Evolutionary conservation across 2,113 vertebrate species (phyloP).

Genomic region (Dasypus novemcinctus): DNA sequence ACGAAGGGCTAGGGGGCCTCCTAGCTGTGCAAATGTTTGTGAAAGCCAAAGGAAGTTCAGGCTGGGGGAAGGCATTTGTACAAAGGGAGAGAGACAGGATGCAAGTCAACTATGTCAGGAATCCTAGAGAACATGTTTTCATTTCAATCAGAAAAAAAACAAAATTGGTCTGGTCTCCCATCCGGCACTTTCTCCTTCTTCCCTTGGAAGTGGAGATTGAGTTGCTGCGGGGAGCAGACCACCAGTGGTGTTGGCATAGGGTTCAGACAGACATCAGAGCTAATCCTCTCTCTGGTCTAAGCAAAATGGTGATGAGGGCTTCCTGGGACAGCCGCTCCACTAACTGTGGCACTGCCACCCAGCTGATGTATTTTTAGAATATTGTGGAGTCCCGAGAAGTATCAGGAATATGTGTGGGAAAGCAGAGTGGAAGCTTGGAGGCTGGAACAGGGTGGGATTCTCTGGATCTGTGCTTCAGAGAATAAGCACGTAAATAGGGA

Average conservation of each 20-base stretch:
- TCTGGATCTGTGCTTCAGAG: background rate
- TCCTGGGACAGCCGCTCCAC: constrained; percentile 67
- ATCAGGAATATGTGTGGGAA: background rate
- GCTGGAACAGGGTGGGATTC: background rate
- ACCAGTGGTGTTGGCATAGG: constrained; percentile 35
- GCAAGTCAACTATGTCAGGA: constrained; percentile 51
- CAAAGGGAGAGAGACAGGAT: background rate
- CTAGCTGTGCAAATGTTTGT: constrained; percentile 15
- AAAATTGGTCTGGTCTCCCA: constrained; percentile 53
- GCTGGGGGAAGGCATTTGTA: background rate
- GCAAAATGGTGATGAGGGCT: constrained; percentile 72
- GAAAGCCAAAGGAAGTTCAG: background rate
- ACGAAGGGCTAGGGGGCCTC: background rate
- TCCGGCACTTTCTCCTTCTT: background rate
- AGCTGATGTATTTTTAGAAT: constrained; percentile 66
- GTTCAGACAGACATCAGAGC: constrained; percentile 78
- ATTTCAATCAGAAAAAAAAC: constrained; percentile 63
- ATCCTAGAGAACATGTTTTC: constrained; percentile 67
- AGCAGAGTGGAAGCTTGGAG: background rate
- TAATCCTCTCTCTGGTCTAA: constrained; percentile 77
- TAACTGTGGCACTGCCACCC: constrained; percentile 66
- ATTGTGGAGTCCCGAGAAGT: constrained; percentile 42
- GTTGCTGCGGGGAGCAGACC: constrained; percentile 64
- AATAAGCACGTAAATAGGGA: background rate
- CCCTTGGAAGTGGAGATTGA: constrained; percentile 63